These are phyloP conservation scores for Eupristina koningsbergeri DNA, from an alignment of 1,140 invertebrate species.

Conservation along the genomic window DNA sequence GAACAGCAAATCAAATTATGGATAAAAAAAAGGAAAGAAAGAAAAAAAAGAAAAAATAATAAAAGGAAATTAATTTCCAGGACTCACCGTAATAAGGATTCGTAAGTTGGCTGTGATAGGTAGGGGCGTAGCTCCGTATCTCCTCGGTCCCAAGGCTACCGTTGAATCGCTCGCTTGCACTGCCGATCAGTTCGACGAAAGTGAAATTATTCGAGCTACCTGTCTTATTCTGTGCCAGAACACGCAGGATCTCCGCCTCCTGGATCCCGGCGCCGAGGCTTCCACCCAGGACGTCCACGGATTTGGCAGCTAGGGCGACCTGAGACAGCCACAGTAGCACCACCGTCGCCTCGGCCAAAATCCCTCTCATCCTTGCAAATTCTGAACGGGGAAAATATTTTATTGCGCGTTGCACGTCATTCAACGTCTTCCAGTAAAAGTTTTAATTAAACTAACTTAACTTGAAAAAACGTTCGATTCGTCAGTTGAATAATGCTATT, in stretches of 20 bases:
- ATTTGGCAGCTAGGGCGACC: slow-evolving; percentile 42
- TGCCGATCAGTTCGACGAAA: slow-evolving; percentile 55
- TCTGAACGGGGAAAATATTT: background rate
- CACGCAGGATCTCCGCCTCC: slow-evolving; percentile 60
- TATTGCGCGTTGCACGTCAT: background rate
- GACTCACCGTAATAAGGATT: slow-evolving; percentile 60
- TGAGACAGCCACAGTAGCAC: slow-evolving; percentile 24
- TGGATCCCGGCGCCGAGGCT: slow-evolving; percentile 48
- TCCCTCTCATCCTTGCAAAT: background rate
- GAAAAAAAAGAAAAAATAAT: too few relatives aligned
- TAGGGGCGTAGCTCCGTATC: slow-evolving; percentile 27
- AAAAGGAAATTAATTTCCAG: background rate
- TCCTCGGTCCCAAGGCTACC: background rate
- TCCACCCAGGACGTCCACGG: slow-evolving; percentile 50
- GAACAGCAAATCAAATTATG: too few relatives aligned
- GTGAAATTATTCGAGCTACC: slow-evolving; percentile 58
- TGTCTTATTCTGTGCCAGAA: slow-evolving; percentile 58
- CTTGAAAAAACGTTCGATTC: background rate
- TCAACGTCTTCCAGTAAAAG: background rate
- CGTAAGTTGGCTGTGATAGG: slow-evolving; percentile 25
- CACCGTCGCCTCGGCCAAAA: background rate
- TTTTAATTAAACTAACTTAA: background rate
- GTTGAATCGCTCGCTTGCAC: slow-evolving; percentile 39
- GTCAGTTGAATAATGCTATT: background rate
- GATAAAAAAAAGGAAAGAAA: too few relatives aligned